Percentiles rank a stretch among this genome's conserved stretches.
Conservation (phyloP, 1,140 invertebrate genomes). For the Drosophila rufa region DNA sequence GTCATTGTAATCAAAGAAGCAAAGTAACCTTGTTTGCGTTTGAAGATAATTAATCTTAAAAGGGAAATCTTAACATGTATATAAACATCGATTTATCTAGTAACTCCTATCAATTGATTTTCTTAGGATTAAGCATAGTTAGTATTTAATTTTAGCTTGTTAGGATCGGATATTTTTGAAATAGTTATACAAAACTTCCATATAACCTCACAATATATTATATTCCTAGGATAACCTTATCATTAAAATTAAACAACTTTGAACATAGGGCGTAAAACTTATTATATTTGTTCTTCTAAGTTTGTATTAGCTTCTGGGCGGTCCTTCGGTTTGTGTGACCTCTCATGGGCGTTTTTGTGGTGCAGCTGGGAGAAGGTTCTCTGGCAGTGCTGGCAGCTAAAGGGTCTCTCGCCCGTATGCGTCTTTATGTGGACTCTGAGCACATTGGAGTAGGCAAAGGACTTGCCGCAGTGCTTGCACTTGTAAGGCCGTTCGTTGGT, state of each 20-base stretch:
- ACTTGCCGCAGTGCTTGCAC: conserved; percentile 66
- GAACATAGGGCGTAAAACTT: background rate
- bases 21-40: too few relatives aligned
- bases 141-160: background rate
- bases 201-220: background rate
- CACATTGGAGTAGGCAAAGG: conserved; percentile 78
- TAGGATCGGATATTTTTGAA: background rate
- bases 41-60: background rate
- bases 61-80: background rate
- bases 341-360: conserved; percentile 77
- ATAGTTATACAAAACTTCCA: background rate
- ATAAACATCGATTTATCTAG: background rate
- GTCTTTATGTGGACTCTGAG: conserved; percentile 70
- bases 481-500: conserved; percentile 79
- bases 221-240: background rate
- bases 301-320: background rate
- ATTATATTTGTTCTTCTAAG: background rate
- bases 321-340: conserved; percentile 25
- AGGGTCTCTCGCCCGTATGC: conserved; percentile 73
- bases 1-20: background rate
- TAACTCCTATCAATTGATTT: background rate
- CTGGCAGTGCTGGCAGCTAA: conserved; percentile 61
- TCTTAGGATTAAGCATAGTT: background rate
- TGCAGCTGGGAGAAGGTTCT: conserved; percentile 68
- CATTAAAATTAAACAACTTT: background rate